Evolutionary conservation across 2,888 invertebrate species (phyloP).

Genomic region (Meiosimyza decipiens): DNA sequence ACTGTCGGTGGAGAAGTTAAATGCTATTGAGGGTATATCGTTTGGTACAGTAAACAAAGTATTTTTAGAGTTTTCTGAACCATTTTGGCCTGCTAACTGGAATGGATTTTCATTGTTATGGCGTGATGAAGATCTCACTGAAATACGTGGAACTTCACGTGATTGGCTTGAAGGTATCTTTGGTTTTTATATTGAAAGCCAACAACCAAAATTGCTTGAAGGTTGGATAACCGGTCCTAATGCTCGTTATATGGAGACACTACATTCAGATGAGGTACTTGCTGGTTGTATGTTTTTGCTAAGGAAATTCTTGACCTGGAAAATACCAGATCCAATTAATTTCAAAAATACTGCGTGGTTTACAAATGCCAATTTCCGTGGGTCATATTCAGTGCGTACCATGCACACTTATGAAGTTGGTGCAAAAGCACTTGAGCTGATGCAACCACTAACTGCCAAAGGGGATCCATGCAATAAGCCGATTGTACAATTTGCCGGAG

Average conservation of each 20-base stretch:
- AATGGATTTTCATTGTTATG: slow-evolving; percentile 70
- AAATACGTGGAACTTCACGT: slow-evolving; percentile 43
- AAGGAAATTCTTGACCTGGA: slow-evolving; percentile 50
- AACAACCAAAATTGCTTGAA: slow-evolving; percentile 72
- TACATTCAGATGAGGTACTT: slow-evolving; percentile 67
- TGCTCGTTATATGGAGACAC: slow-evolving; percentile 71
- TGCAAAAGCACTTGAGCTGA: slow-evolving; percentile 68
- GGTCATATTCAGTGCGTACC: slow-evolving; percentile 74
- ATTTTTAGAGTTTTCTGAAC: slow-evolving; percentile 70
- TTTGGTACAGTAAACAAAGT: slow-evolving; percentile 73
- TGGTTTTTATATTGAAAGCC: slow-evolving; percentile 74
- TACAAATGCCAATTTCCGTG: slow-evolving; percentile 70
- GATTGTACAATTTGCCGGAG: slow-evolving; percentile 74
- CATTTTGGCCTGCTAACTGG: slow-evolving; percentile 70
- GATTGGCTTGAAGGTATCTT: slow-evolving; percentile 74
- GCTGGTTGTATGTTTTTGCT: slow-evolving; percentile 51
- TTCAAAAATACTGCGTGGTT: slow-evolving; percentile 72
- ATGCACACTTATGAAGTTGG: slow-evolving; percentile 68
- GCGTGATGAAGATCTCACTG: slow-evolving; percentile 66
- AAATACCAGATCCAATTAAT: slow-evolving; percentile 49
- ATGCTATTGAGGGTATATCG: slow-evolving; percentile 69
- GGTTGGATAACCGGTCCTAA: slow-evolving; percentile 76
- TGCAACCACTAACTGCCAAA: slow-evolving; percentile 66
- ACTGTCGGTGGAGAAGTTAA: slow-evolving; percentile 65
- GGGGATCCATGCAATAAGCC: slow-evolving; percentile 61